Conservation (phyloP, 2,113 vertebrate genomes). For the Petrocephalus zakoni region DNA sequence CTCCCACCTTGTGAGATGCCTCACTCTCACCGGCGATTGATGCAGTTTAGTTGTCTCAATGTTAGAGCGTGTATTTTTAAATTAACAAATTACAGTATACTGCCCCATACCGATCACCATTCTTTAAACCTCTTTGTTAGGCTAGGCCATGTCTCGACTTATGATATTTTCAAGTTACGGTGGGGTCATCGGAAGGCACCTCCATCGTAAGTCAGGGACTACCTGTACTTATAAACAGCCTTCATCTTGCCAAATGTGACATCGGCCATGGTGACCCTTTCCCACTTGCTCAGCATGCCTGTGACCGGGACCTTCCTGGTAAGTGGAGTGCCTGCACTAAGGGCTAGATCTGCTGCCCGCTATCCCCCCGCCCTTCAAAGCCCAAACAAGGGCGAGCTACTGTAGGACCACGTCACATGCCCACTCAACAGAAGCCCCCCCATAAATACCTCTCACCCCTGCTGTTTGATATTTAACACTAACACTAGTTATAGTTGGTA, state of each 20-base stretch:
- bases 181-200: too few species aligned
- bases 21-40: too few species aligned
- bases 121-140: too few species aligned
- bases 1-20: too few species aligned
- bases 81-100: too few species aligned
- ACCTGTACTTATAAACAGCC: background rate
- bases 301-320: background rate
- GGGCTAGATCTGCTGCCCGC: background rate
- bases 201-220: too few species aligned
- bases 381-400: background rate
- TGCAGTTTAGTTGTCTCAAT: too few species aligned
- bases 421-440: background rate
- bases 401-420: background rate
- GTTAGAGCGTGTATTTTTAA: too few species aligned
- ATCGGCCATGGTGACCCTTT: background rate
- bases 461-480: background rate
- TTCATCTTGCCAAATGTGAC: background rate
- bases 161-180: background rate
- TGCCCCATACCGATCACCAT: too few species aligned
- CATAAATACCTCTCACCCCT: background rate
- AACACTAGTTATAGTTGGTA: background rate
- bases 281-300: background rate
- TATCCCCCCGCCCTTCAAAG: background rate
- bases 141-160: too few species aligned
- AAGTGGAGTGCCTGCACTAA: background rate